Base-by-base conservation (phyloP, 2,888 invertebrate species). In the Leptinotarsa rubiginosa region DNA sequence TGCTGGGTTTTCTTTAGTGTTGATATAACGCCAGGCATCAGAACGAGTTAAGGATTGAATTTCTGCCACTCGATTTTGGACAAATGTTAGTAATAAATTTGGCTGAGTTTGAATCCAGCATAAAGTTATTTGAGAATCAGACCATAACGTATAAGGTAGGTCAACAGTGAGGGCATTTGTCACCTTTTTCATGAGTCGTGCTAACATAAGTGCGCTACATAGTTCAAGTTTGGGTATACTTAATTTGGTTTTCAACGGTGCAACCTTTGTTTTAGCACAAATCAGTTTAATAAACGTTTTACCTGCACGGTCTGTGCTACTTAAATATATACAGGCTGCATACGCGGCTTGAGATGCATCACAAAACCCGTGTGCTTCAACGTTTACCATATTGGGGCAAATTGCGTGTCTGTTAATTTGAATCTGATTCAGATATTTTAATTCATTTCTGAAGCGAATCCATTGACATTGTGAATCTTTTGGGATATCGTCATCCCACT, bases 201-300 rank as follows among this genome's bases (percentile, higher is more conserved):
- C 70, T n/a, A 77, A 49, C 20, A 71, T 18, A 18, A 77, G 47
- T 15, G 77, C 77, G n/a, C 72, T 76, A 64, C 78, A 78, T 47
- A 78, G 25, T 50, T 78, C 76, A 49, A 75, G 62, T 52, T 71
- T 64, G 4, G 74, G 75, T n/a, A 69, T 72, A 5, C 75, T 75
- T 47, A 78, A 54, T 22, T 31, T 49, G 4, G 41, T 15, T 65
- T 72, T 72, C 13, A 72, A 41, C 0, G 72, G 66, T 31, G 72
- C 65, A 31, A 72, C 72, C 47, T 65, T 54, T 25, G 50, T 41
- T 65, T 66, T 67, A 0, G 72, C 16, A 22, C 72, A 72, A 47
- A 72, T 22, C 10, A 72, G 47, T 31, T 64, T 7, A n/a, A 70
- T 74, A 50, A 20, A 16, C 7, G 47, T 10, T 16, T 59, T 50